Conservation (phyloP, 1,140 invertebrate genomes). For the Listronotus oregonensis region DNA sequence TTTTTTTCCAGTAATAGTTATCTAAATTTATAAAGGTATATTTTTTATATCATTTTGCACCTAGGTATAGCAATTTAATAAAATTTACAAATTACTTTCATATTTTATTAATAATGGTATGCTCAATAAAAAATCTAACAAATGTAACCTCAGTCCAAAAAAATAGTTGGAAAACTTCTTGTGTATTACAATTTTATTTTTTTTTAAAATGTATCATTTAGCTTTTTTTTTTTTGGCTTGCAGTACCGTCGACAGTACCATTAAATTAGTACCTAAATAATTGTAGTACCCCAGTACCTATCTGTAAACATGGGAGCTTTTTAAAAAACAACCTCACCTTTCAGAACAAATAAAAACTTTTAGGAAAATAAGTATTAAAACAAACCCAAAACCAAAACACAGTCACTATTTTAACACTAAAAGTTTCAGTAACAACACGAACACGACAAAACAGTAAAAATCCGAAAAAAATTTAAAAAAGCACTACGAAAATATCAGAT, state of each 20-base stretch:
- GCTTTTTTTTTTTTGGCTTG: too few relatives aligned
- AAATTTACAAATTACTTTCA: too few relatives aligned
- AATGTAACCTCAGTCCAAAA: too few relatives aligned
- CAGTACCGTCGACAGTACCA: not conserved
- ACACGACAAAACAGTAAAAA: slow-evolving; percentile 3
- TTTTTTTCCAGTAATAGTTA: too few relatives aligned
- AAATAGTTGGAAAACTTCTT: too few relatives aligned
- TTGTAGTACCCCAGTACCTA: not conserved
- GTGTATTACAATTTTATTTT: too few relatives aligned
- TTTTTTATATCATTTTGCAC: too few relatives aligned
- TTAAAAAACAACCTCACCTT: slow-evolving; percentile 25
- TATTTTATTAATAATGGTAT: too few relatives aligned
- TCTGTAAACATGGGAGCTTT: slow-evolving; percentile 20
- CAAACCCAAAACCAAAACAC: not conserved
- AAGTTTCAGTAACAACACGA: not conserved
- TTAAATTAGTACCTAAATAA: not conserved
- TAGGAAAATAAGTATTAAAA: slow-evolving; percentile 5
- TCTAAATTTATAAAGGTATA: too few relatives aligned
- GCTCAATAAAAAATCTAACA: too few relatives aligned
- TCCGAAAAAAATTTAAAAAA: not conserved
- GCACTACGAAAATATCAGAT: slow-evolving; percentile 25
- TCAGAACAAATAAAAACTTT: slow-evolving; percentile 5
- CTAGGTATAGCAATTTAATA: too few relatives aligned
- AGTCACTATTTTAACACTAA: slow-evolving; percentile 18
- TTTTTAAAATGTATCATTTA: too few relatives aligned